These are phyloP conservation scores for Heterotis niloticus DNA, from an alignment of 2,113 vertebrate genomes.

Conservation along the genomic window DNA sequence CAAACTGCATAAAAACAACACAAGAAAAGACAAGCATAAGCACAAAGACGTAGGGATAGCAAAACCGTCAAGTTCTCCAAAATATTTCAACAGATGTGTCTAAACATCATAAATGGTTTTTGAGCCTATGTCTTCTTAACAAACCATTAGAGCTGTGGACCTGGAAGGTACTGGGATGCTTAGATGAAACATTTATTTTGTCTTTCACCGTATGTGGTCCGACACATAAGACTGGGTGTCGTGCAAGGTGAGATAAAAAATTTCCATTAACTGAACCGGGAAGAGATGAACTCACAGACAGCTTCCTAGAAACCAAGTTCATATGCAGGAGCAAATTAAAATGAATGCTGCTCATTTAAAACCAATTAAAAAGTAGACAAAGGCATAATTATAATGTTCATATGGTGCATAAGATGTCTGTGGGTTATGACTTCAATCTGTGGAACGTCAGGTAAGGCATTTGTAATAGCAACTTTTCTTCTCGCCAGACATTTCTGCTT, in stretches of 20 bases:
- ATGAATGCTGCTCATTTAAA: constrained; percentile 38
- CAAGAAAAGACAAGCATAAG: too few species aligned
- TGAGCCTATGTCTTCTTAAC: background rate
- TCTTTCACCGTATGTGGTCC: constrained; percentile 5
- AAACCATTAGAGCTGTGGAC: background rate
- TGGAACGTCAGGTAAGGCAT: constrained; percentile 31
- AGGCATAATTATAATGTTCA: constrained; percentile 33
- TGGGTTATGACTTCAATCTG: constrained; percentile 37
- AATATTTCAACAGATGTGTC: too few species aligned
- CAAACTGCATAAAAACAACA: too few species aligned
- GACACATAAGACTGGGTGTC: constrained; percentile 16
- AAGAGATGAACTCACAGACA: constrained; percentile 27
- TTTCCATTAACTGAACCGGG: constrained; percentile 32
- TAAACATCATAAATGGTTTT: too few species aligned
- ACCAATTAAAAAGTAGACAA: constrained; percentile 41
- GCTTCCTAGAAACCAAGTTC: constrained; percentile 22
- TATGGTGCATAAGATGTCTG: constrained; percentile 33
- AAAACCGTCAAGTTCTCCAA: too few species aligned
- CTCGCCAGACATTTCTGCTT: background rate
- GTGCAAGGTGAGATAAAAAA: constrained; percentile 27
- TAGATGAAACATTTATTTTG: background rate
- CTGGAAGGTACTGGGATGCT: background rate
- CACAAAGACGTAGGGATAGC: too few species aligned
- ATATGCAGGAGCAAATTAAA: constrained; percentile 32
- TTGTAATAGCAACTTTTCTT: background rate